Conservation (phyloP, 2,113 vertebrate genomes). For the Centropus bengalensis region DNA sequence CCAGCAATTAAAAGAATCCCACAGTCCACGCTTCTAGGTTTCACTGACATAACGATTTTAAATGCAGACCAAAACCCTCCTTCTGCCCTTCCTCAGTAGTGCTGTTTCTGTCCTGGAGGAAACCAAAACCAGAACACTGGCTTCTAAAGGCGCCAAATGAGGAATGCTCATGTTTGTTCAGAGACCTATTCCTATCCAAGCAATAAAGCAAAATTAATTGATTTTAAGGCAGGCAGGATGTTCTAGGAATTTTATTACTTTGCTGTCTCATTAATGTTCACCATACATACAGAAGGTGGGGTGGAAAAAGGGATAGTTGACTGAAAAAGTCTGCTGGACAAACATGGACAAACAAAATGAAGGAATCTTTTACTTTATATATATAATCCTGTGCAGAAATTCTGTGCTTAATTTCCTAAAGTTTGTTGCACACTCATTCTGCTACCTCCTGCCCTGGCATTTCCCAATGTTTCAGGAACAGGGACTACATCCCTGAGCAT, state of each 20-base stretch:
- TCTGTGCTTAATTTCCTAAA: not conserved
- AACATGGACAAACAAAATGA: constrained; percentile 19
- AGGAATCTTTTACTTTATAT: not conserved
- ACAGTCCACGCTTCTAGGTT: not conserved
- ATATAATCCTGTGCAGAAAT: not conserved
- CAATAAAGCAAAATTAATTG: constrained; percentile 1
- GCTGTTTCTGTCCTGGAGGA: not conserved
- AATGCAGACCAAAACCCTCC: not conserved
- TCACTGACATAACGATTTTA: not conserved
- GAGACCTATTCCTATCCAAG: not conserved
- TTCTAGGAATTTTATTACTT: constrained; percentile 31
- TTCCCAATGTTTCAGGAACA: not conserved
- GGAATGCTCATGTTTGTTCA: constrained; percentile 40
- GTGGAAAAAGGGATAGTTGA: constrained; percentile 25
- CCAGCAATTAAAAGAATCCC: not conserved
- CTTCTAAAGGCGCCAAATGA: not conserved
- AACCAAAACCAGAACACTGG: not conserved
- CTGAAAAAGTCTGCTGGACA: constrained; percentile 8
- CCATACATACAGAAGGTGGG: not conserved
- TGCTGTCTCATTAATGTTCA: constrained; percentile 22
- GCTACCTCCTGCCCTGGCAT: constrained; percentile 1
- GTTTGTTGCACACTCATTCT: not conserved
- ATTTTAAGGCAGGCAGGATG: constrained; percentile 10
- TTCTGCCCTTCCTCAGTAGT: not conserved
- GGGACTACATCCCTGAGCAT: not conserved